phyloP scores from a whole-genome alignment of 1,140 invertebrate genomes.

The Agrilus planipennis region DNA sequence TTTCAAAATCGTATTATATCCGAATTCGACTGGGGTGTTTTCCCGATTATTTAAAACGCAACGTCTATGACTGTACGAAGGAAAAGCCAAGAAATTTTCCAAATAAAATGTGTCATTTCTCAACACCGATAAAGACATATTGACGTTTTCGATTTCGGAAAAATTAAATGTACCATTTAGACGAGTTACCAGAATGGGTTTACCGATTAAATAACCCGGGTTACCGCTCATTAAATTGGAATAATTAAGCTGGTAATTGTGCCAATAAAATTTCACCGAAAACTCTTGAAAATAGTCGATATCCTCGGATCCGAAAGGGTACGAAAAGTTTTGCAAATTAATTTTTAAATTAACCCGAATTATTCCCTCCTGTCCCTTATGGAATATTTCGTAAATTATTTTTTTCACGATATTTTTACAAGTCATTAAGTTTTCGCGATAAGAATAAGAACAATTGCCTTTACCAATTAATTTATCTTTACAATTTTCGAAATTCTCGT shows the following conservation, averaged over 20 bases:
- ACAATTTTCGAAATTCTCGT: slow-evolving; percentile 24
- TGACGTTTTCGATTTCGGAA: slow-evolving; percentile 19
- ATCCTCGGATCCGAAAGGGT: slow-evolving; percentile 13
- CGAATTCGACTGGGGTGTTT: slow-evolving; percentile 35
- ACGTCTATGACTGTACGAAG: slow-evolving; percentile 30
- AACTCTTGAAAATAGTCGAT: slow-evolving; percentile 38
- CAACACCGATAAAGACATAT: slow-evolving; percentile 20
- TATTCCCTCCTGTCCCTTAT: slow-evolving; percentile 46
- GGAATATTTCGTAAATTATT: slow-evolving; percentile 40
- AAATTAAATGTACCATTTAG: slow-evolving; percentile 17
- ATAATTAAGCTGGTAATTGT: slow-evolving; percentile 16
- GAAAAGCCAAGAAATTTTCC: slow-evolving; percentile 35
- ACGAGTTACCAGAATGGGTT: slow-evolving; percentile 46
- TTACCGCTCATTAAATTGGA: slow-evolving; percentile 48
- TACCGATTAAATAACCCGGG: slow-evolving; percentile 51
- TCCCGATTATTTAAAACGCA: slow-evolving; percentile 32
- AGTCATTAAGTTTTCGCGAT: neutral
- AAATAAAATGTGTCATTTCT: slow-evolving; percentile 22
- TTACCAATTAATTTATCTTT: neutral
- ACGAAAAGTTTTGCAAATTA: slow-evolving; percentile 32
- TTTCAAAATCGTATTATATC: slow-evolving; percentile 37
- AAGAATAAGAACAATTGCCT: neutral
- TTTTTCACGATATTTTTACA: slow-evolving; percentile 33
- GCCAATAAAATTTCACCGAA: slow-evolving; percentile 38
- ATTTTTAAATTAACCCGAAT: slow-evolving; percentile 34